A percentile compares a stretch with the other conserved stretches of the same genome.
Conservation (phyloP, 2,888 invertebrate genomes). For the Synanthedon myopaeformis region DNA sequence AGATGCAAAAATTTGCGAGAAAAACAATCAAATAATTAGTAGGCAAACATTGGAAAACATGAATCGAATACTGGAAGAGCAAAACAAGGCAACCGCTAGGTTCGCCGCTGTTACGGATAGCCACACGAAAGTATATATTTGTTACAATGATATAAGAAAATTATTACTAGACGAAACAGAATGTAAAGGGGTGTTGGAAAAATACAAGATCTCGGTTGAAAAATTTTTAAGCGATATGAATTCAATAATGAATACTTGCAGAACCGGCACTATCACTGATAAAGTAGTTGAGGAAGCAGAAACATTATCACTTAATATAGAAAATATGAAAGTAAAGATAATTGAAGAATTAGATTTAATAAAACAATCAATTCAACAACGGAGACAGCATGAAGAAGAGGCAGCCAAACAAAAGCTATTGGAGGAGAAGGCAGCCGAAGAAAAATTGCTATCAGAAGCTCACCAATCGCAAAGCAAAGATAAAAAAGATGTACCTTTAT, state of each 20-base stretch:
- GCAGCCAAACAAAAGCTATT: conserved; percentile 25
- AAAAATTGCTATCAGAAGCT: conserved; percentile 15
- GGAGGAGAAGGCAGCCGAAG: conserved; percentile 33
- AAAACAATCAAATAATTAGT: conserved; percentile 54
- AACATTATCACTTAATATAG: conserved; percentile 52
- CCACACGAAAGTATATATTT: conserved; percentile 66
- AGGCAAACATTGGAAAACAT: conserved; percentile 56
- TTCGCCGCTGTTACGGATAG: conserved; percentile 70
- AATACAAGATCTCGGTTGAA: conserved; percentile 48
- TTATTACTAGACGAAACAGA: conserved; percentile 52
- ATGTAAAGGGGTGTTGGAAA: conserved; percentile 48
- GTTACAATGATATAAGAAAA: conserved; percentile 66
- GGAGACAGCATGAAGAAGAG: conserved; percentile 35
- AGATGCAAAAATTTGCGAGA: conserved; percentile 58
- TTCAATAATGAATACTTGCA: conserved; percentile 51
- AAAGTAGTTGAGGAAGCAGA: conserved; percentile 70
- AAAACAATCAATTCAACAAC: conserved; percentile 28
- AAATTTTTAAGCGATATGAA: conserved; percentile 50
- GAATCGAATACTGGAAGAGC: conserved; percentile 62
- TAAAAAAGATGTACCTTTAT: conserved; percentile 33
- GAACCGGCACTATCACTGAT: conserved; percentile 49
- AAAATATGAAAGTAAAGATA: conserved; percentile 56
- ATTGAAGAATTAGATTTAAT: conserved; percentile 37
- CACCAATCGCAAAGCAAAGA: conserved; percentile 17
- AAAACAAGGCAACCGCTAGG: conserved; percentile 49